Conservation (phyloP, 2,888 invertebrate genomes). For the Mythimna pallens region DNA sequence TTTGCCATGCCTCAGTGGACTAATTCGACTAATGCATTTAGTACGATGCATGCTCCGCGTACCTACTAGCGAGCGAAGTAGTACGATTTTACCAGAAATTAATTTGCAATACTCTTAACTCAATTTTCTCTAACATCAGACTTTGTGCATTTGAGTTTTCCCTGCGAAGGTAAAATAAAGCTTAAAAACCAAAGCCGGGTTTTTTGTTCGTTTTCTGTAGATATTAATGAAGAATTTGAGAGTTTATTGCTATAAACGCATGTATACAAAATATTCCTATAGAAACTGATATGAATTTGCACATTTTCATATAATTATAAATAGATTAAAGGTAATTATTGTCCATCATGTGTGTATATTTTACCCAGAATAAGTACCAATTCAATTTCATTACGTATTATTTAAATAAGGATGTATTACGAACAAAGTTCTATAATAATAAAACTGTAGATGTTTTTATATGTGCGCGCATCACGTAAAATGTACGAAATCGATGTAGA, state of each 20-base stretch:
- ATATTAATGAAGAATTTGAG: background rate
- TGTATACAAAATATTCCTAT: background rate
- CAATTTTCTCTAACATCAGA: slow-evolving; percentile 23
- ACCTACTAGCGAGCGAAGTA: slow-evolving; percentile 31
- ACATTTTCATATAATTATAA: background rate
- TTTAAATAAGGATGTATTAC: slow-evolving; percentile 1
- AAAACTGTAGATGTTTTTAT: too few relatives aligned
- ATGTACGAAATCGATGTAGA: too few relatives aligned
- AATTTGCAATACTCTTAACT: slow-evolving; percentile 52
- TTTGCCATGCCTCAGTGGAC: slow-evolving; percentile 86
- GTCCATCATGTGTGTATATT: background rate
- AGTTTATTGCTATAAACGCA: background rate
- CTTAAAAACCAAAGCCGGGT: too few relatives aligned
- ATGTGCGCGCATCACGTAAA: too few relatives aligned
- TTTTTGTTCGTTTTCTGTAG: too few relatives aligned
- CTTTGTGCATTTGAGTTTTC: background rate
- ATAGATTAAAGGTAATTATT: slow-evolving; percentile 17
- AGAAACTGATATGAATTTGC: slow-evolving; percentile 1
- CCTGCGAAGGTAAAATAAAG: too few relatives aligned
- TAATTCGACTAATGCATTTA: slow-evolving; percentile 89
- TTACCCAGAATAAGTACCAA: background rate
- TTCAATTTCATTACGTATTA: background rate
- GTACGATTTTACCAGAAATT: slow-evolving; percentile 64
- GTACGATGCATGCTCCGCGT: slow-evolving; percentile 80
- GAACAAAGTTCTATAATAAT: background rate